These are phyloP conservation scores for Amphipyra berbera DNA, from an alignment of 2,888 invertebrate species.

Conservation along the genomic window DNA sequence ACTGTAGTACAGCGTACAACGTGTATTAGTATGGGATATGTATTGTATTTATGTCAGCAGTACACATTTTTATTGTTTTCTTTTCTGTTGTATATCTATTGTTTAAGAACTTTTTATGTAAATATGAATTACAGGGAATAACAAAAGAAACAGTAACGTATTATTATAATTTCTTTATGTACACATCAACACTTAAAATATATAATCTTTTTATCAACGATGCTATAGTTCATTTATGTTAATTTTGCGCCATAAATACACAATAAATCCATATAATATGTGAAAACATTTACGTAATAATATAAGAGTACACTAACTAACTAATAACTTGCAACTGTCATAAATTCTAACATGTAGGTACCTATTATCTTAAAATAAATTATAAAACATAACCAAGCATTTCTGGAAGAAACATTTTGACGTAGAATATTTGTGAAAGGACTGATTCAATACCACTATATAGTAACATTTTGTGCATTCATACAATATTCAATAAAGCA, in stretches of 20 bases:
- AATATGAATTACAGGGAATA: constrained; percentile 65
- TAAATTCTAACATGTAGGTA: constrained; percentile 45
- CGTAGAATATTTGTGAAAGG: constrained; percentile 12
- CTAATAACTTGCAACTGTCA: constrained; percentile 39
- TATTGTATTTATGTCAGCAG: constrained; percentile 44
- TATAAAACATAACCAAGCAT: constrained; percentile 24
- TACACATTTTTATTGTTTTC: constrained; percentile 42
- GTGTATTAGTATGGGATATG: constrained; percentile 23
- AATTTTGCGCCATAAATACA: constrained; percentile 44
- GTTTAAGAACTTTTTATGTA: constrained; percentile 30
- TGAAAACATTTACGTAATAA: constrained; percentile 30
- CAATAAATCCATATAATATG: constrained; percentile 23
- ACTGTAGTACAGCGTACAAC: constrained; percentile 37
- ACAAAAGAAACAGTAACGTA: constrained; percentile 62
- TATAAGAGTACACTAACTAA: constrained; percentile 38
- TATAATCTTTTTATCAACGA: constrained; percentile 64
- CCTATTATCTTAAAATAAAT: constrained; percentile 23
- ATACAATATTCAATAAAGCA: constrained; percentile 6
- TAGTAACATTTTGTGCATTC: constrained; percentile 37
- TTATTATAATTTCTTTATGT: constrained; percentile 76
- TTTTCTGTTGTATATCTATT: constrained; percentile 32
- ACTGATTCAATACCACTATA: constrained; percentile 8
- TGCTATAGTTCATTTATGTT: constrained; percentile 53
- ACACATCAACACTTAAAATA: constrained; percentile 83
- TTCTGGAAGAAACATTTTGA: constrained; percentile 37